Evolutionary conservation across 2,113 vertebrate genomes (phyloP).

Genomic region (Collichthys lucidus): DNA sequence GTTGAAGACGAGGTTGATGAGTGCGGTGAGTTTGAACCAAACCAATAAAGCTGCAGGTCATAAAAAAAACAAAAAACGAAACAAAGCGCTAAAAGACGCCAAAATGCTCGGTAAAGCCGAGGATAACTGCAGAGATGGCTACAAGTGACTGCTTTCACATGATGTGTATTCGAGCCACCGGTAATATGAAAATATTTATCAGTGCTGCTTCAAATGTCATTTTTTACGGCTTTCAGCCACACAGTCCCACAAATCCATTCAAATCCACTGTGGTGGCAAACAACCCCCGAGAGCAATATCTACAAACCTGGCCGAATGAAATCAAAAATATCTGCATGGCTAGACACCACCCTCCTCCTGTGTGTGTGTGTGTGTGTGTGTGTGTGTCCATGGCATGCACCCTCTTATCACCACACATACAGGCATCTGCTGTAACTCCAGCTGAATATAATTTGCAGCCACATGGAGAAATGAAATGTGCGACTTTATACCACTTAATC

Average conservation of each 20-base stretch:
- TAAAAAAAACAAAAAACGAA: neutral
- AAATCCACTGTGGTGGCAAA: neutral
- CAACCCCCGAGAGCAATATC: neutral
- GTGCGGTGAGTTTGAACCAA: neutral
- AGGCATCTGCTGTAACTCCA: slow-evolving; percentile 61
- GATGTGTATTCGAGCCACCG: neutral
- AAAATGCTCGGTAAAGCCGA: neutral
- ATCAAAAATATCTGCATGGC: neutral
- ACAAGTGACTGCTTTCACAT: neutral
- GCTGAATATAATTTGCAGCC: slow-evolving; percentile 55
- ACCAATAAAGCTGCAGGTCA: neutral
- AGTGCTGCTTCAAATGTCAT: neutral
- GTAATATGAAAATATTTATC: neutral
- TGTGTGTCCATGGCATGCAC: slow-evolving; percentile 17
- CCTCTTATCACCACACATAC: slow-evolving; percentile 69
- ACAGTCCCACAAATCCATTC: neutral
- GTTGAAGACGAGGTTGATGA: neutral
- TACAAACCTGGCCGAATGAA: neutral
- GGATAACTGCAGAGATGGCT: neutral
- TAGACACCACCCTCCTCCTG: neutral
- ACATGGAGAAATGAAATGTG: slow-evolving; percentile 50
- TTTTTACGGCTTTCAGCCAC: neutral
- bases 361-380: neutral
- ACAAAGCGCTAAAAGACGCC: neutral
- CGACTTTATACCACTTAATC: slow-evolving; percentile 68